Conservation (phyloP, 2,888 invertebrate species). For the Luperina testacea region DNA sequence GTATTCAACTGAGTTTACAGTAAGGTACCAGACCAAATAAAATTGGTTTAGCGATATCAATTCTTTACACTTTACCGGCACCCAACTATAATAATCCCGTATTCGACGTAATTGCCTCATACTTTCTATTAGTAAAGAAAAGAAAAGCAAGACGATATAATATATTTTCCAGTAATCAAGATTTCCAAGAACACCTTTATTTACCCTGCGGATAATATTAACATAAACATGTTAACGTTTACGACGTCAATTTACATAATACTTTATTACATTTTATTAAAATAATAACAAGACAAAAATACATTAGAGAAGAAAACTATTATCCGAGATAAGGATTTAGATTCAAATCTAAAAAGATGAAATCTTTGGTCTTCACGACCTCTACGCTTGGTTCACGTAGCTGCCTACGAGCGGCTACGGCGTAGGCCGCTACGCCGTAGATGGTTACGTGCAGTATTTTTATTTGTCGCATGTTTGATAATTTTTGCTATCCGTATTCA, state of each 20-base stretch:
- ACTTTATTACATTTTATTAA: conserved; percentile 22
- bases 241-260: conserved; percentile 26
- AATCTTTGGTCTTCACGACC: not conserved
- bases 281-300: conserved; percentile 20
- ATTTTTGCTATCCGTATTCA: not conserved
- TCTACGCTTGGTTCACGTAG: conserved; percentile 7
- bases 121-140: not conserved
- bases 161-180: conserved; percentile 1
- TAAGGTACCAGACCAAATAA: not conserved
- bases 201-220: conserved; percentile 16
- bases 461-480: not conserved
- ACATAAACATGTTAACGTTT: conserved; percentile 29
- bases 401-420: conserved; percentile 30
- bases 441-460: not conserved
- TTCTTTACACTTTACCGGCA: not conserved
- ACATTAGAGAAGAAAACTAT: conserved; percentile 6
- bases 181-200: conserved; percentile 27
- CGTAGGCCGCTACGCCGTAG: conserved; percentile 51
- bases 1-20: not conserved
- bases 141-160: not conserved
- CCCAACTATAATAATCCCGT: not conserved
- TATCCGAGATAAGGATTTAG: not conserved
- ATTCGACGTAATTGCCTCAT: not conserved
- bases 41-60: not conserved
- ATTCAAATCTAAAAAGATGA: not conserved